Base-by-base conservation (phyloP, 2,888 invertebrate species). In the Acanthosepion pharaonis region DNA sequence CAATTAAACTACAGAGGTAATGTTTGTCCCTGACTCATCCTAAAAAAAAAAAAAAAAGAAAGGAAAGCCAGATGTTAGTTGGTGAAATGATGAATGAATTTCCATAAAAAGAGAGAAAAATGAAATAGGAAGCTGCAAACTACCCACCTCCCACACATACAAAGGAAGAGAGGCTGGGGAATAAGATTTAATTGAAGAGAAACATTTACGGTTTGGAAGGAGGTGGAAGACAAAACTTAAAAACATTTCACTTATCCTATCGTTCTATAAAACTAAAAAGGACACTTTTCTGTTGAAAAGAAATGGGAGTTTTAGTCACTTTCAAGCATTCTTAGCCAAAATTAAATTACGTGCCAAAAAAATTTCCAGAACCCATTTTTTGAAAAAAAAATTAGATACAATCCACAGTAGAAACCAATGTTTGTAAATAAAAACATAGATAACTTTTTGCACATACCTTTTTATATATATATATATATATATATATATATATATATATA, bases 261-360 rank as follows among this genome's bases (percentile, higher is more conserved):
- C n/a, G n/a, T n/a, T n/a, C n/a, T 15, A n/a, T 78, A n/a, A 78
- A n/a, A 78, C n/a, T n/a, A n/a, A 78, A 59, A 59, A 59, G 55
- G 28, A 33, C n/a, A 78, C 11, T n/a, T n/a, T 78, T 18, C 15
- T 78, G 78, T n/a, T 78, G 78, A n/a, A n/a, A 78, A n/a, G 78
- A 78, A 78, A n/a, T 78, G 78, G 78, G 78, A 78, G 78, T n/a
- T 78, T n/a, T n/a, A 78, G 78, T 78, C 78, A 78, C 78, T 78
- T 78, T 78, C n/a, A 15, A n/a, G 11, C 15, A 3, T n/a, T 11
- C 11, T n/a, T 78, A n/a, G 78, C 15, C n/a, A 0, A 1, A n/a
- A 9, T n/a, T 78, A 33, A 33, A 33, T 33, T 33, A 33, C 33
- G 33, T 33, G 33, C 33, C 33, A 33, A 33, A 33, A 33, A 33